Evolutionary conservation across 2,888 invertebrate genomes (phyloP).

Genomic region (Noctua pronuba): DNA sequence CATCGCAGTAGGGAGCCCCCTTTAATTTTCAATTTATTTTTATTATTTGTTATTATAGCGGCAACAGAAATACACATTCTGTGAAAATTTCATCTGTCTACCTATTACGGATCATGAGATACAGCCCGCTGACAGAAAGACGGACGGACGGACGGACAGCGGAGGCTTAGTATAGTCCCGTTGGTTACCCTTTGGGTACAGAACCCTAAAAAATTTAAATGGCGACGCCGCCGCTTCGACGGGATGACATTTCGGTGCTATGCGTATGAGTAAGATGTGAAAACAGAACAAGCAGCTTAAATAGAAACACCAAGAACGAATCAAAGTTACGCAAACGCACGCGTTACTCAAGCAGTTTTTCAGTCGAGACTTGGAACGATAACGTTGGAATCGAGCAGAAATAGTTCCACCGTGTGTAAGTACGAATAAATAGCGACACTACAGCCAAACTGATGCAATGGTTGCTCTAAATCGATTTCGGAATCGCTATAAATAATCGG

Average conservation of each 20-base stretch:
- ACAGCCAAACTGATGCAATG: slow-evolving; percentile 8
- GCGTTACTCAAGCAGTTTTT: slow-evolving; percentile 11
- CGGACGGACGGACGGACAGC: no score
- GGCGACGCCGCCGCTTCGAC: background rate
- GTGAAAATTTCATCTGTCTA: no score
- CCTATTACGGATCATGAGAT: no score
- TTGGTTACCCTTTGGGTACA: no score
- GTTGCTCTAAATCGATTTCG: slow-evolving; percentile 29
- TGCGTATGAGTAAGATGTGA: background rate
- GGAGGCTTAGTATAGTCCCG: no score
- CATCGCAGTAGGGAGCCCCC: no score
- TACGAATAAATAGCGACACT: slow-evolving; percentile 26
- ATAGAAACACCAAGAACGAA: background rate
- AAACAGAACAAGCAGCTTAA: background rate
- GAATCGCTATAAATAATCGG: slow-evolving; percentile 28
- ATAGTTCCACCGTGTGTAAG: slow-evolving; percentile 2
- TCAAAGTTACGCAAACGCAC: background rate
- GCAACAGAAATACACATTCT: no score
- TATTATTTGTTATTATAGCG: no score
- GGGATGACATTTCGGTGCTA: background rate
- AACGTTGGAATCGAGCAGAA: slow-evolving; percentile 16
- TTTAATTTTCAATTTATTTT: no score
- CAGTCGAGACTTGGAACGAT: slow-evolving; percentile 15
- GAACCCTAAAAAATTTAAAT: no score
- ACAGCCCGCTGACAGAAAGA: no score